A percentile compares a stretch with the other conserved stretches of the same genome.
Evolutionary conservation across 2,888 invertebrate genomes (phyloP).

Genomic region (Spodoptera picta): DNA sequence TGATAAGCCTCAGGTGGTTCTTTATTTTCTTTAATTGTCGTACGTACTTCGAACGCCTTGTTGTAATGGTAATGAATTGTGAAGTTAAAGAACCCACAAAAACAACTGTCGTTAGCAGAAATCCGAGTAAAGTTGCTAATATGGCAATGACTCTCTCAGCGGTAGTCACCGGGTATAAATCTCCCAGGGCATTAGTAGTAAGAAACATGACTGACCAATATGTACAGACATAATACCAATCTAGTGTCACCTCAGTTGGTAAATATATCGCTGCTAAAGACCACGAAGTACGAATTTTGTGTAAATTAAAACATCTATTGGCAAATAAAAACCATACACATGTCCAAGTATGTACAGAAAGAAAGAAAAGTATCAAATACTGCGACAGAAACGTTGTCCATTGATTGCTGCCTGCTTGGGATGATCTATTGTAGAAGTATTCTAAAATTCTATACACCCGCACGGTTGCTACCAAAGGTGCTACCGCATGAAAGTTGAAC

Average conservation of each 20-base stretch:
- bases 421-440: slow-evolving; percentile 80
- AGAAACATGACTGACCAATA: slow-evolving; percentile 85
- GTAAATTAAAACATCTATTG: slow-evolving; percentile 74
- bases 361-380: slow-evolving; percentile 79
- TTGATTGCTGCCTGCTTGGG: slow-evolving; percentile 84
- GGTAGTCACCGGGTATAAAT: slow-evolving; percentile 82
- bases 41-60: slow-evolving; percentile 81
- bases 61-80: slow-evolving; percentile 84
- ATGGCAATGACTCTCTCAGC: slow-evolving; percentile 78
- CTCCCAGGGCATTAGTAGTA: slow-evolving; percentile 83
- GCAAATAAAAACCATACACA: slow-evolving; percentile 84
- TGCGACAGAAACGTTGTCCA: slow-evolving; percentile 85
- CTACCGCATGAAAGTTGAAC: slow-evolving; percentile 74
- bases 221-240: slow-evolving; percentile 83
- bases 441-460: slow-evolving; percentile 81
- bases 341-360: slow-evolving; percentile 83
- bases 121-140: slow-evolving; percentile 79
- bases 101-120: slow-evolving; percentile 82
- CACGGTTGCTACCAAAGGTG: slow-evolving; percentile 77
- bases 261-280: slow-evolving; percentile 74
- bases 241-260: slow-evolving; percentile 76
- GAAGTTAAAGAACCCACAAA: slow-evolving; percentile 87
- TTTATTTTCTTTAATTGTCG: slow-evolving; percentile 80
- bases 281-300: slow-evolving; percentile 78
- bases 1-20: slow-evolving; percentile 80